Percentiles rank a stretch among this genome's conserved stretches.
phyloP scores from a whole-genome alignment of 2,888 invertebrate species.

The Protodeltote pygarga region DNA sequence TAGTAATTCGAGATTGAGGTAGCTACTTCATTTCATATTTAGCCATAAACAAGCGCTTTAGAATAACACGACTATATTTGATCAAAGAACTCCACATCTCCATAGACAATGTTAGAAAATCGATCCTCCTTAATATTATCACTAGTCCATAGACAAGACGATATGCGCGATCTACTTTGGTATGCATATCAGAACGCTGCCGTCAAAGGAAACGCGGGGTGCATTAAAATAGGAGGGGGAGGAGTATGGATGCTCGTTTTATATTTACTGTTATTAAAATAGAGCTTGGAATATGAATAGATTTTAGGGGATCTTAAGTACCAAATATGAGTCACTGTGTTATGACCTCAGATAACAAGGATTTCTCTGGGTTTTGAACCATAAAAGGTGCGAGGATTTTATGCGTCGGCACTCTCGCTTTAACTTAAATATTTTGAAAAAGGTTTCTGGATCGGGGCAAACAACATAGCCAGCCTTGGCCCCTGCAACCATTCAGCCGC shows the following conservation, averaged over 20 bases:
- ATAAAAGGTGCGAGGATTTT: no score
- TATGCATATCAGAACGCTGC: constrained; percentile 28
- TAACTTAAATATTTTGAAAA: no score
- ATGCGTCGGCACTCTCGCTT: no score
- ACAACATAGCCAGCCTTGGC: no score
- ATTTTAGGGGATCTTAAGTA: background rate
- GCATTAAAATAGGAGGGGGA: constrained; percentile 16
- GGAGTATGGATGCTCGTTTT: background rate
- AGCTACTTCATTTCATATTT: no score
- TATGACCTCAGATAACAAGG: no score
- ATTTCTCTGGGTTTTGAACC: no score
- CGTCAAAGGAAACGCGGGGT: constrained; percentile 21
- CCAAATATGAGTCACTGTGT: background rate
- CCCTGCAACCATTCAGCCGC: no score
- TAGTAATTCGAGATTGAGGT: no score
- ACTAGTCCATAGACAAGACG: constrained; percentile 9
- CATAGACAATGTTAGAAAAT: constrained; percentile 22
- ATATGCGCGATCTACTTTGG: constrained; percentile 18
- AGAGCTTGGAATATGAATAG: background rate
- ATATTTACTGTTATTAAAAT: background rate
- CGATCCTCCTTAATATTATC: constrained; percentile 27
- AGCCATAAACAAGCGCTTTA: no score
- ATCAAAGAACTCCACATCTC: constrained; percentile 18
- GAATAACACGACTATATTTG: no score
- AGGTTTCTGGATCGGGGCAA: no score